Base-by-base conservation (phyloP, 1,140 invertebrate genomes). In the Ips typographus region DNA sequence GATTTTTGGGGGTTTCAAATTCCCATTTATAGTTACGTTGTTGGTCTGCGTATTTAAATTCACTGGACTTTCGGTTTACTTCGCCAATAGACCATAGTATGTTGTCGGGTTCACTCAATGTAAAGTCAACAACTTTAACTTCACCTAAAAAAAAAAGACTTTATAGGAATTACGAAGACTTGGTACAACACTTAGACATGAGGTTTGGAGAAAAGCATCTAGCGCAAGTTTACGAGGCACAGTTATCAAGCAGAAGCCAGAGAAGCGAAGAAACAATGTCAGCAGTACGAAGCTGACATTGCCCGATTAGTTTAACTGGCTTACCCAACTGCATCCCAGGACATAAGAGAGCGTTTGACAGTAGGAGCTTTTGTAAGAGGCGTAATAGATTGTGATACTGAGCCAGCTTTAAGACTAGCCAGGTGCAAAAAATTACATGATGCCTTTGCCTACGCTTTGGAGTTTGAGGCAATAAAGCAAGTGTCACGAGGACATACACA, bases 21-120 rank as follows among this genome's bases (percentile, higher is more conserved):
- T 63, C 43, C 47, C 47, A 63, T 51, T 63, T 49, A 22, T 63
- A 63, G 36, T 63, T 63, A 39, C 47, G 60, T 7, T n/a, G 44
- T 40, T 63, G 43, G 40, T 63, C 60, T 5, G 61, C 61, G 39
- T 8, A 52, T 6, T 40, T 51, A 52, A 63, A 63, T 40, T 63
- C 61, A 52, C 42, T 63, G 4, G 61, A 36, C 2, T 47, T 1
- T 6, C 61, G n/a, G 40, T 51, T 63, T 63, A 47, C 47, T 40
- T 63, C 43, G 22, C 60, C 60, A 6, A 51, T 3, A 4, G 60
- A 51, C 44, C 61, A 63, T 5, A 63, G 22, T 2, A 63, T 63
- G 37, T 63, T 63, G 8, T 63, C 61, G 39, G 4, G 61, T 5
- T 63, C 44, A 36, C 44, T 40, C 37, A 61, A 5, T 6, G 1